phyloP scores from a whole-genome alignment of 2,888 invertebrate species.

The Leucania comma region DNA sequence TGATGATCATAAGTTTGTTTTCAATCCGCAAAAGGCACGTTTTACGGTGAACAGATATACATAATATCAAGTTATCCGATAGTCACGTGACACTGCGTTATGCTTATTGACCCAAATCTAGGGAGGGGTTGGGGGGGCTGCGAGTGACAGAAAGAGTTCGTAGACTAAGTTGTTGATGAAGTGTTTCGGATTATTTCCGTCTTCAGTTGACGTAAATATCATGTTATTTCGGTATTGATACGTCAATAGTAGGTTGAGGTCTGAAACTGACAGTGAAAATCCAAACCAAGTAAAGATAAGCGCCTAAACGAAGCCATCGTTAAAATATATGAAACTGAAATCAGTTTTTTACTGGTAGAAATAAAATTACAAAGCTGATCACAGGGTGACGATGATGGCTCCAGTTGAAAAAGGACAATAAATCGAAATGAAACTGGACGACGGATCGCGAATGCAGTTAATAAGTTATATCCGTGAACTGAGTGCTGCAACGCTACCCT shows the following conservation, averaged over 20 bases:
- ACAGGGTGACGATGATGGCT: slow-evolving; percentile 14
- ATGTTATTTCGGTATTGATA: slow-evolving; percentile 3
- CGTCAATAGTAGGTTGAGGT: not conserved
- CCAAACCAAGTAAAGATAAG: not conserved
- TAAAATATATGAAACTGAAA: slow-evolving; percentile 4
- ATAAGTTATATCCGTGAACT: slow-evolving; percentile 34
- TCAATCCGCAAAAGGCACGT: slow-evolving; percentile 22
- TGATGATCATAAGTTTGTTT: slow-evolving; percentile 12
- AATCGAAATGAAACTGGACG: slow-evolving; percentile 35
- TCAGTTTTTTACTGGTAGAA: not conserved
- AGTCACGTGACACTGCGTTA: slow-evolving; percentile 32
- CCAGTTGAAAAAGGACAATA: slow-evolving; percentile 33
- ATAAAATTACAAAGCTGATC: slow-evolving; percentile 24
- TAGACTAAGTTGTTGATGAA: slow-evolving; percentile 21
- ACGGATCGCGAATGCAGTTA: slow-evolving; percentile 28
- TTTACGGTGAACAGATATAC: slow-evolving; percentile 6
- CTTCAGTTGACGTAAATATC: slow-evolving; percentile 9
- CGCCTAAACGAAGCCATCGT: not conserved
- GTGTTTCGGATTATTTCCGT: slow-evolving; percentile 19
- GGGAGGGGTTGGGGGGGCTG: slow-evolving; percentile 20
- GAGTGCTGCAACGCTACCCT: slow-evolving; percentile 41
- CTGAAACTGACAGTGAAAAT: not conserved
- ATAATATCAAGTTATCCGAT: slow-evolving; percentile 13
- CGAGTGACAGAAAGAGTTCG: slow-evolving; percentile 42
- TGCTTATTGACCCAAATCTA: slow-evolving; percentile 52